Conservation (phyloP, 1,140 invertebrate genomes). For the Megalopta genalis region DNA sequence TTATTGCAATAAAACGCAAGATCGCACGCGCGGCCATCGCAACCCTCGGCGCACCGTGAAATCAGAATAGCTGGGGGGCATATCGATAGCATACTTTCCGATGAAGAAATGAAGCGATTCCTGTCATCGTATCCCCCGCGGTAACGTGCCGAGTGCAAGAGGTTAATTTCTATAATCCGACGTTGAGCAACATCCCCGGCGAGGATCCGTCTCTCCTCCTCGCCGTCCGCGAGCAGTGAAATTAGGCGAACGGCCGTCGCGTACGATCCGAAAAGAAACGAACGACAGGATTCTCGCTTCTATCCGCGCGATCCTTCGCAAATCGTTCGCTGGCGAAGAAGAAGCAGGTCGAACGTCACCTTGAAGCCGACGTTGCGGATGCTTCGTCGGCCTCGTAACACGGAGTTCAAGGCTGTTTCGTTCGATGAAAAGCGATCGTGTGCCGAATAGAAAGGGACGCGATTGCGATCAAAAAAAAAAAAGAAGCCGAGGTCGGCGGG, state of each 20-base stretch:
- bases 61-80: not conserved
- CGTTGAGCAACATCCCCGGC: constrained; percentile 11
- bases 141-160: not conserved
- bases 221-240: not conserved
- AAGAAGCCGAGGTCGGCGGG: constrained; percentile 5
- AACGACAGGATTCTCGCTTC: constrained; percentile 2
- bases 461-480: not conserved
- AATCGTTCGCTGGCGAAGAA: not conserved
- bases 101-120: not conserved
- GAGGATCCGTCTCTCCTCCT: not conserved
- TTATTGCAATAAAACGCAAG: too few relatives aligned
- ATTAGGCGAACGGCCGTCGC: not conserved
- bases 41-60: not conserved
- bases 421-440: constrained; percentile 22
- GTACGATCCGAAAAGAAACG: not conserved
- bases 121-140: not conserved
- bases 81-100: too few relatives aligned
- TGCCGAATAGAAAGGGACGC: not conserved
- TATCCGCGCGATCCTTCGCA: not conserved
- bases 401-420: constrained; percentile 23
- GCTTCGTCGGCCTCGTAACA: not conserved
- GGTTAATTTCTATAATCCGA: constrained; percentile 18
- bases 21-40: too few relatives aligned
- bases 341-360: not conserved
- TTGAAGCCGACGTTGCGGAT: not conserved